Evolutionary conservation across 1,140 invertebrate species (phyloP), one percentile per base, ranked within the genome.

Genomic region (Philotrypesis tridentata): DNA sequence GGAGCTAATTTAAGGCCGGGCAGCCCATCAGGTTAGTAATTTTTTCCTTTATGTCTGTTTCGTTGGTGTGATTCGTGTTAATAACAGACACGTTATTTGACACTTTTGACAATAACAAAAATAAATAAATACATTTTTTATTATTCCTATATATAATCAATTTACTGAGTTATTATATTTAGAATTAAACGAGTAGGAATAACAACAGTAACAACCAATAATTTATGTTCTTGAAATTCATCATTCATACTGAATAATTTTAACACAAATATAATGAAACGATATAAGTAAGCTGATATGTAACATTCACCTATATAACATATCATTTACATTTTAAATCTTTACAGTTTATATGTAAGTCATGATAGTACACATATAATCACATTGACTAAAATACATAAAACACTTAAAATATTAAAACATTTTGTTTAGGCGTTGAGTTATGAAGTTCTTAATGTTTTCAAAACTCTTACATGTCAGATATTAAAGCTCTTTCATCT

Each of bases 11-110:
- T 94, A 71, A 92, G 93, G 90, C 91, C 93, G 79, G 90, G 90
- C 83, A 94, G 93, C 88, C 93, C 94, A 40, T 93, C 94, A 93
- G 94, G 94, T 95, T 89, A 91, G 91, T 88, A 33, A 65, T 31
- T 68, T 65, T 70, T 85, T 85, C 61, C 23, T 82, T 61, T 75
- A 9, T 70, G 25, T 78, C 31, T 68, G 6, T 71, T 55, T 78
- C 71, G 72, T 70, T 72, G n/a, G 70, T 82, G 63, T 79, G 25
- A 43, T 40, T 71, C 17, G 21, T 67, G 65, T 68, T 67, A 55
- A 67, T 65, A 27, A 63, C 9, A 37, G 48, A 73, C 55, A 67
- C 61, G 14, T 60, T 25, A 48, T 29, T 29, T 40, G 11, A 79
- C 76, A 79, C 21, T 55, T 27, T 21, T 1, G 43, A 37, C 14